Evolutionary conservation across 1,140 invertebrate genomes (phyloP).

Genomic region (Lanistes nyassanus): DNA sequence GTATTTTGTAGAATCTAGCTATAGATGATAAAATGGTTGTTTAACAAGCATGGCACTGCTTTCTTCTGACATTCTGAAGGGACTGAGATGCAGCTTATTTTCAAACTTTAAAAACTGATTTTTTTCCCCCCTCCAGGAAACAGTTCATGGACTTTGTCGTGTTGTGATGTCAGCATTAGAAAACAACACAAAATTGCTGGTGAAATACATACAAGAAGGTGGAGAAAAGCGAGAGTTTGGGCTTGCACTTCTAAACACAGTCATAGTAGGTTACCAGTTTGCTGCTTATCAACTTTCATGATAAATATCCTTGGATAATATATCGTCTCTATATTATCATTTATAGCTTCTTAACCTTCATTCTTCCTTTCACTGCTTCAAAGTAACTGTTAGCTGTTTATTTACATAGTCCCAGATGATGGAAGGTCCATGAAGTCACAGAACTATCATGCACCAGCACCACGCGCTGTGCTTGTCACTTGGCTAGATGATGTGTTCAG

Average conservation of each 20-base stretch:
- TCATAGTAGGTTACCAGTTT: constrained; percentile 69
- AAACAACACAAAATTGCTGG: constrained; percentile 74
- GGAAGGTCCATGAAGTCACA: too few species aligned
- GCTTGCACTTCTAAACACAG: constrained; percentile 71
- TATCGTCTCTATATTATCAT: background rate
- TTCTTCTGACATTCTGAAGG: too few species aligned
- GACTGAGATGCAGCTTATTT: too few species aligned
- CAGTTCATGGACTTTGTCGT: constrained; percentile 70
- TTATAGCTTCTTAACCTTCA: background rate
- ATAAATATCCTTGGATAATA: constrained; percentile 5
- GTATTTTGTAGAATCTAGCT: too few species aligned
- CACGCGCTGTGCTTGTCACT: too few species aligned
- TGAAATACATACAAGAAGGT: constrained; percentile 68
- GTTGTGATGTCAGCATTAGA: constrained; percentile 76
- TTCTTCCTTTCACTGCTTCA: background rate
- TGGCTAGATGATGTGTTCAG: too few species aligned
- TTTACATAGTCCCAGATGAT: too few species aligned
- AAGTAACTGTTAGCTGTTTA: background rate
- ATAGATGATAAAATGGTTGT: too few species aligned
- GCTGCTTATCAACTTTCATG: background rate
- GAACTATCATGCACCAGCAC: too few species aligned
- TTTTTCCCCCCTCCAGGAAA: constrained; percentile 54
- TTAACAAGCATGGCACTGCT: too few species aligned
- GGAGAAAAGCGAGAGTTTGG: constrained; percentile 63
- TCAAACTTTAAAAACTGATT: background rate